phyloP scores from a whole-genome alignment of 1,140 invertebrate genomes.

The Ditylenchus dipsaci region DNA sequence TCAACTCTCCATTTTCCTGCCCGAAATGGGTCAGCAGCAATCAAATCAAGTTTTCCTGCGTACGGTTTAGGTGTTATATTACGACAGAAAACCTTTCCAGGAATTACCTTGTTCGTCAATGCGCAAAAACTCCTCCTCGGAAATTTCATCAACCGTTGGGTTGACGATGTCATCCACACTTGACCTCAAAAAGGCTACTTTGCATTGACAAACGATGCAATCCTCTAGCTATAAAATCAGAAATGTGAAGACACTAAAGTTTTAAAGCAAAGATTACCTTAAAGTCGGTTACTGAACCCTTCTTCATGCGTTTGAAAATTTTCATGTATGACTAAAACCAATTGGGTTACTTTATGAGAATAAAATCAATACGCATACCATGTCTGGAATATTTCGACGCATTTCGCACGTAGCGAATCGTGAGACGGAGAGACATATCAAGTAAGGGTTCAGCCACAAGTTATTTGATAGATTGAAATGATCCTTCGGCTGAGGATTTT shows the following conservation, averaged over 20 bases:
- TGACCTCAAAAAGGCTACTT: background rate
- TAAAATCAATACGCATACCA: conserved; percentile 5
- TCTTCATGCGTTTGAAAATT: background rate
- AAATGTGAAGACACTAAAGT: too few relatives aligned
- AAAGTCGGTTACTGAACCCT: background rate
- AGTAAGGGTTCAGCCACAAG: conserved; percentile 30
- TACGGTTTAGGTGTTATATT: background rate
- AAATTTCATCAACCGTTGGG: background rate
- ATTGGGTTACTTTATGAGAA: too few relatives aligned
- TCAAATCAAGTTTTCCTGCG: background rate
- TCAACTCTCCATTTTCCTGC: background rate
- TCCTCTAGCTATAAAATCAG: background rate
- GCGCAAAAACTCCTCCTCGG: background rate
- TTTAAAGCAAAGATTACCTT: background rate
- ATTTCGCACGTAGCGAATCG: conserved; percentile 28
- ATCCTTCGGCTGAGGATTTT: conserved; percentile 35
- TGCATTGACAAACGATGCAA: background rate
- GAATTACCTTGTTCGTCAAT: background rate
- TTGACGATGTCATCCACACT: background rate
- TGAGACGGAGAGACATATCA: conserved; percentile 17
- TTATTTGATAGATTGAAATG: conserved; percentile 23
- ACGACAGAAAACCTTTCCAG: background rate
- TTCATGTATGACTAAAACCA: background rate
- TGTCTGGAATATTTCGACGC: conserved; percentile 12
- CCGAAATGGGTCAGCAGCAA: background rate